Evolutionary conservation across 2,113 vertebrate species (phyloP), one percentile per base, ranked within the genome.

Genomic region (Indicator maculatus): DNA sequence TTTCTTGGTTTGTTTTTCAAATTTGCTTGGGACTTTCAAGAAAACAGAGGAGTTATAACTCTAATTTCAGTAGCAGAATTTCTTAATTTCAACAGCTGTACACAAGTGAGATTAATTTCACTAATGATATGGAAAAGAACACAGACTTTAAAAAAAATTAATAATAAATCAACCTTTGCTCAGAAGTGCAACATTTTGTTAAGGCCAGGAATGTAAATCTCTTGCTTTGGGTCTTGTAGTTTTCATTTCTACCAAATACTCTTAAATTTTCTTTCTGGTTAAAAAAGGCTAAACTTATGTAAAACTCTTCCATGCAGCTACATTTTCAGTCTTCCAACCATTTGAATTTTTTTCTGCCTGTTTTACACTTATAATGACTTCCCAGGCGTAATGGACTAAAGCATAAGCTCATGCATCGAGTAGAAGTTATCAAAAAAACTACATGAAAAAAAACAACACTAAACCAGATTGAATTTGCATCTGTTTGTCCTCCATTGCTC

Each of bases 311-410:
- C 47, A 15, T 0, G 2, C 11, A 80, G 47, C 24, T 52, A 69
- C 12, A 33, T 13, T 76, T 86, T 74, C 31, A 91, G 33, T 76
- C 10, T 50, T 76, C 31, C 14, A 56, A 38, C 18, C 47, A 71
- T 44, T 89, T 89, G 20, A 38, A 92, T 94, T 84, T 74, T 55
- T 74, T 95, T 64, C 79, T 91, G 66, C 53, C 86, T 89, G 53
- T 82, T 90, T 87, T 70, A 41, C 31, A 64, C 64, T 93, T 85
- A 74, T 84, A 90, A 66, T 47, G 45, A 59, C 55, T 90, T 87
- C 71, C 31, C 65, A 93, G 78, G 64, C 67, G 39, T 39, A 53
- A 89, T 2, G 94, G 60, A 72, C 61, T 86, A 84, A 94, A 94
- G 78, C 66, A 92, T 53, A 92, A 87, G 44, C 19, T 31, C 17